phyloP scores from a whole-genome alignment of 1,140 invertebrate species.

The Calliphora vicina region DNA sequence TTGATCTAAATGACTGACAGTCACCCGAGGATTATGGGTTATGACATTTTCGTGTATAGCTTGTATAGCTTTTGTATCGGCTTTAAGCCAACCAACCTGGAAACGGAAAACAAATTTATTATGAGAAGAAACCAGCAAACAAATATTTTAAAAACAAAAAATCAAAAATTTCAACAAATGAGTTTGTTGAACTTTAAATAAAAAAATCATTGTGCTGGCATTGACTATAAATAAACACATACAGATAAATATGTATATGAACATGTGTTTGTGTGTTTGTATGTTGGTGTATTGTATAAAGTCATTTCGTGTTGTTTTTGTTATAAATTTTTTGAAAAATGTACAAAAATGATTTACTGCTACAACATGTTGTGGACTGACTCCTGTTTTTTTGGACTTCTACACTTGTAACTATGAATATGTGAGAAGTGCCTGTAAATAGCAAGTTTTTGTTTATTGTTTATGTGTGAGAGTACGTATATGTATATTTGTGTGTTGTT shows the following conservation, averaged over 20 bases:
- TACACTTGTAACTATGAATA: too few relatives aligned
- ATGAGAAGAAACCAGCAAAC: not conserved
- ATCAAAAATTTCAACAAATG: conserved; percentile 16
- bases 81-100: conserved; percentile 89
- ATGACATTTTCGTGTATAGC: conserved; percentile 90
- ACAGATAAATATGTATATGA: not conserved
- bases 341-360: conserved; percentile 22
- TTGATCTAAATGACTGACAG: conserved; percentile 80
- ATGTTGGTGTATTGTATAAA: too few relatives aligned
- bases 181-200: conserved; percentile 31
- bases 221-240: not conserved
- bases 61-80: conserved; percentile 84
- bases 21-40: conserved; percentile 83
- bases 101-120: conserved; percentile 1
- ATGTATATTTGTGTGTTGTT: not conserved
- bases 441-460: not conserved
- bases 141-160: too few relatives aligned
- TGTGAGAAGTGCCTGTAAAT: too few relatives aligned
- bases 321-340: conserved; percentile 18
- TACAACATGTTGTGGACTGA: conserved; percentile 14
- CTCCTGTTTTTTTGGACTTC: not conserved
- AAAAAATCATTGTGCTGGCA: not conserved
- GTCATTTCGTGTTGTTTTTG: not conserved
- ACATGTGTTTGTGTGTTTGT: not conserved
- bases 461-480: not conserved